Conservation (phyloP, 2,797 vertebrate genomes). For the Pantherophis alleghaniensis region DNA sequence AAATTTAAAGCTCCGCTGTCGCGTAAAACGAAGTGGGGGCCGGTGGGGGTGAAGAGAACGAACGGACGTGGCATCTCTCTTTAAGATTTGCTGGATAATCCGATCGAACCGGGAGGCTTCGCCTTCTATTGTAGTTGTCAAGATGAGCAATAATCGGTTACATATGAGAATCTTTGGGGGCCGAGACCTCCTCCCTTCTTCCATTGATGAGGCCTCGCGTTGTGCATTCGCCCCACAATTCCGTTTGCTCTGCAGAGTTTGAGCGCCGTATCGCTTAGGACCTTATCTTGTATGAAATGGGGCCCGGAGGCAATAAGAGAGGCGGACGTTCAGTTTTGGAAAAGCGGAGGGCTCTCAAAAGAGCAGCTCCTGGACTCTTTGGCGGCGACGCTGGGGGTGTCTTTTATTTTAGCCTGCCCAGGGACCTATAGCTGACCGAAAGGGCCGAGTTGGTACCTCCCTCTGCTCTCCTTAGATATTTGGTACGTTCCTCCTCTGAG, state of each 20-base stretch:
- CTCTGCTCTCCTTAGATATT: conserved; percentile 41
- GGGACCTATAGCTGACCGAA: neutral
- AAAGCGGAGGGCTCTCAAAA: neutral
- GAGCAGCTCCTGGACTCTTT: neutral
- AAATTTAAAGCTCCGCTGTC: neutral
- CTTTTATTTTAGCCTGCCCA: neutral
- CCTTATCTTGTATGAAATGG: neutral
- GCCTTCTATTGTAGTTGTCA: neutral
- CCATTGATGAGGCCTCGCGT: neutral
- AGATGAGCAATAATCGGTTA: neutral
- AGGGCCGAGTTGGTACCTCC: neutral
- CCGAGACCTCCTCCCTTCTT: neutral
- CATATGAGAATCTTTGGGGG: neutral
- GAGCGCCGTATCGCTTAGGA: neutral
- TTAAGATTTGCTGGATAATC: too few species aligned
- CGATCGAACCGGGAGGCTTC: neutral
- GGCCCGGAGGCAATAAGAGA: neutral
- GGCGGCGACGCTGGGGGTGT: neutral
- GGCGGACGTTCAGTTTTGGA: neutral
- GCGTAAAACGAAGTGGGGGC: neutral
- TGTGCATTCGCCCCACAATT: neutral
- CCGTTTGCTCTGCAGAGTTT: neutral
- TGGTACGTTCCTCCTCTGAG: conserved; percentile 66
- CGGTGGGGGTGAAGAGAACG: too few species aligned
- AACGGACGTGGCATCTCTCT: neutral